These are phyloP conservation scores for Chalcis sispes DNA, from an alignment of 2,888 invertebrate species.

Conservation along the genomic window DNA sequence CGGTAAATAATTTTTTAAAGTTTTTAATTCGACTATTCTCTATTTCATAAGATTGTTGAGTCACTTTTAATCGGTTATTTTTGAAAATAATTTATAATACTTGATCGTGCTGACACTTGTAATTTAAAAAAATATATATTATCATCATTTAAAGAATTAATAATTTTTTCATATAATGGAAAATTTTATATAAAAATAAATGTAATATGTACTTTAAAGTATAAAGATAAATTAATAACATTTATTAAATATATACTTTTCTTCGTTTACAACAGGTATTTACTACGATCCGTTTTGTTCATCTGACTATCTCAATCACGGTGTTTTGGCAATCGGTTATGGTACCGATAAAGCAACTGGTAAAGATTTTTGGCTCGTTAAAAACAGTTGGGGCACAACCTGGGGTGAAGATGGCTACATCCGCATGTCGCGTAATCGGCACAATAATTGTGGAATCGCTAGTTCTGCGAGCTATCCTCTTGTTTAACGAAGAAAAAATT, in stretches of 20 bases:
- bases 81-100: no score
- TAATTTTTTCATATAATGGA: no score
- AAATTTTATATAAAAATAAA: no score
- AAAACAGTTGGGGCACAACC: conserved; percentile 88
- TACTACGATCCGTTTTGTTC: conserved; percentile 90
- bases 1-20: no score
- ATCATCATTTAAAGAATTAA: no score
- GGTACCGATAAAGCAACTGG: conserved; percentile 81
- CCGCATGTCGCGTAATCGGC: conserved; percentile 89
- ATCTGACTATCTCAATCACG: conserved; percentile 86
- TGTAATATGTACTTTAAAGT: no score
- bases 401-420: conserved; percentile 94
- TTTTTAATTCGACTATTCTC: no score
- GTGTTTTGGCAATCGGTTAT: conserved; percentile 90
- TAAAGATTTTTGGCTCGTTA: conserved; percentile 90
- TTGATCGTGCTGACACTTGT: no score
- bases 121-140: no score
- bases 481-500: not conserved
- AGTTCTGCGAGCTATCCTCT: conserved; percentile 88
- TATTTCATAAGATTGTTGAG: no score
- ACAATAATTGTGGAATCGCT: conserved; percentile 93
- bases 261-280: conserved; percentile 78
- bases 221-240: conserved; percentile 3
- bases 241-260: conserved; percentile 4
- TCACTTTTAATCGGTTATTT: no score